Evolutionary conservation across 2,113 vertebrate species (phyloP).

Genomic region (Athene cunicularia): DNA sequence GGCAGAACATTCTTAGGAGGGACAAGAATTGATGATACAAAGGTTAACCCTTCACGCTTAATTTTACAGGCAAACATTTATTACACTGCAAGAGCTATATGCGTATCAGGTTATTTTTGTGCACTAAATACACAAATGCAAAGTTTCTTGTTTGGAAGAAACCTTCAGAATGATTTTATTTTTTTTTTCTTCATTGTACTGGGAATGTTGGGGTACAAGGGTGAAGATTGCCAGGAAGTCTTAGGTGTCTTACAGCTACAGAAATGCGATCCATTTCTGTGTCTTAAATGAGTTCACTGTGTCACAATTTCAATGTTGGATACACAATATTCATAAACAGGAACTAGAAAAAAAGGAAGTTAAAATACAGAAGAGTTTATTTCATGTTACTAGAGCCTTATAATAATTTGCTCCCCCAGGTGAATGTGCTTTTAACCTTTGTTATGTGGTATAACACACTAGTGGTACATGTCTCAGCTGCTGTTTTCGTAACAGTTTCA

Average conservation of each 20-base stretch:
- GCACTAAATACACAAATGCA: constrained; percentile 10
- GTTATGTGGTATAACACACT: background rate
- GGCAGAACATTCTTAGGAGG: constrained; percentile 23
- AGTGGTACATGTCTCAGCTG: background rate
- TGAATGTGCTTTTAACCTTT: background rate
- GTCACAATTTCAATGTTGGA: background rate
- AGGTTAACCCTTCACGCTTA: constrained; percentile 16
- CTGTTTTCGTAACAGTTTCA: background rate
- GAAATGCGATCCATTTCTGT: background rate
- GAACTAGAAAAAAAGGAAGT: background rate
- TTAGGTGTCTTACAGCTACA: background rate
- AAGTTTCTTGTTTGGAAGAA: background rate
- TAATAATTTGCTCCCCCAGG: background rate
- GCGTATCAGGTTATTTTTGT: constrained; percentile 12
- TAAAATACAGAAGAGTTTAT: background rate
- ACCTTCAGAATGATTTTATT: background rate
- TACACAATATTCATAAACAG: background rate
- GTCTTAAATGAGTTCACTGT: background rate
- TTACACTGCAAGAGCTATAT: constrained; percentile 9
- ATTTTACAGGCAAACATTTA: constrained; percentile 37
- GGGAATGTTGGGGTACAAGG: background rate
- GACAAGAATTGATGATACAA: constrained; percentile 40
- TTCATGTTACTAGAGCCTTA: background rate
- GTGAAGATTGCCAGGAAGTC: background rate
- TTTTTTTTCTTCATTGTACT: background rate